A percentile compares a stretch with the other conserved stretches of the same genome.
Evolutionary conservation across 2,797 vertebrate genomes (phyloP).

Genomic region (Sebastes melanostomus): DNA sequence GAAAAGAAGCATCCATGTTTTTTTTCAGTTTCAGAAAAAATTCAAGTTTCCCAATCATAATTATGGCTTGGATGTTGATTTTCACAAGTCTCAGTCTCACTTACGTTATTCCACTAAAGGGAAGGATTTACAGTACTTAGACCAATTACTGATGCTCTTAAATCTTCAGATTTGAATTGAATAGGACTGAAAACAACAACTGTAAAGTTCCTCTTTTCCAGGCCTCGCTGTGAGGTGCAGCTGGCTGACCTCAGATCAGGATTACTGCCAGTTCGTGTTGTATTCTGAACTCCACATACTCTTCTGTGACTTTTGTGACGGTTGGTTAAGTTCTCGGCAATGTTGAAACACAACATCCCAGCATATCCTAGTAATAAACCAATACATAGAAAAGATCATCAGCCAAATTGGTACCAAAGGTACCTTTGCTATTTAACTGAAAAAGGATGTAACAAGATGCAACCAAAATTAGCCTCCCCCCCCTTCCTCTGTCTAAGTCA

Average conservation of each 20-base stretch:
- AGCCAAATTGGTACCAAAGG: background rate
- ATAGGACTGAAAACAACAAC: background rate
- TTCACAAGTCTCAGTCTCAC: background rate
- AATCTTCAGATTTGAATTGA: background rate
- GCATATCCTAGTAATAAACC: background rate
- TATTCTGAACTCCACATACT: conserved; percentile 5
- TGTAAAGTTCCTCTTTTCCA: background rate
- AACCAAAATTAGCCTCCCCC: no score
- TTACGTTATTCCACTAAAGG: background rate
- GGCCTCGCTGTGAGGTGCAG: background rate
- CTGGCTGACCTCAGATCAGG: conserved; percentile 14
- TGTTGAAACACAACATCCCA: background rate
- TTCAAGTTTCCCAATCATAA: background rate
- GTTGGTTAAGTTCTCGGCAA: background rate
- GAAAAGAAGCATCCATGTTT: background rate
- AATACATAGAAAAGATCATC: background rate
- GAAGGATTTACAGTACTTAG: background rate
- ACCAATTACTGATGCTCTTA: background rate
- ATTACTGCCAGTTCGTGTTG: conserved; percentile 33
- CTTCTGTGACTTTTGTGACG: conserved; percentile 9
- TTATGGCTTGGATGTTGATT: background rate
- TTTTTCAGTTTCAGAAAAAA: background rate
- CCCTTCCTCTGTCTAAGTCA: background rate
- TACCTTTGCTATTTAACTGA: background rate
- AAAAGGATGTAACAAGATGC: background rate